Conservation (phyloP, 2,888 invertebrate genomes). For the Eupithecia inturbata region DNA sequence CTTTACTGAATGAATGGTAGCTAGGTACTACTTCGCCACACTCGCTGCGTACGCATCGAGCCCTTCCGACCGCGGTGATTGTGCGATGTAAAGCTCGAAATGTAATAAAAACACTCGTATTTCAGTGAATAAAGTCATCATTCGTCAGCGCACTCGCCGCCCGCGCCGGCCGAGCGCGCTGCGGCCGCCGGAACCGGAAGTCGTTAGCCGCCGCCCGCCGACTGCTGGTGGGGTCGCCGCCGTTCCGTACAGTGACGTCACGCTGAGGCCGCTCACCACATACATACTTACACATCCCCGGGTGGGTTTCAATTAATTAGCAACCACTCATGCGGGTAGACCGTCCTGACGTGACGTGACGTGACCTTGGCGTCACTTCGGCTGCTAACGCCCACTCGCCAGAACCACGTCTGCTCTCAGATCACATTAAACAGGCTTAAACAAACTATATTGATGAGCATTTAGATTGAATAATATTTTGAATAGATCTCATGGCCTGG, state of each 20-base stretch:
- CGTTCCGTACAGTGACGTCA: conserved; percentile 23
- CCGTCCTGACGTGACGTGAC: not conserved
- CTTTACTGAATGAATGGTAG: not conserved
- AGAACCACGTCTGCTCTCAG: not conserved
- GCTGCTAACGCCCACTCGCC: not conserved
- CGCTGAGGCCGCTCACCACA: conserved; percentile 10
- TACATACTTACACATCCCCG: not conserved
- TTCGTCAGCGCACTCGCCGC: conserved; percentile 50
- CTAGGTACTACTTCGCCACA: no score
- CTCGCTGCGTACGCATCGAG: no score
- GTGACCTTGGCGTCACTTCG: not conserved
- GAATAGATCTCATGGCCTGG: not conserved
- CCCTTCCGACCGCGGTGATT: conserved; percentile 40
- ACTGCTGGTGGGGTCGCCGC: conserved; percentile 7
- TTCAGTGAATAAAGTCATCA: conserved; percentile 57
- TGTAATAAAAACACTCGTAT: conserved; percentile 59
- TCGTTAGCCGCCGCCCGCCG: conserved; percentile 62
- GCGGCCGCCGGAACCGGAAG: conserved; percentile 70
- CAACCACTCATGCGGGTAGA: no score
- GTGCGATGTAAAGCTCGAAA: conserved; percentile 48
- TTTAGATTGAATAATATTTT: not conserved
- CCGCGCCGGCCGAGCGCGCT: conserved; percentile 41
- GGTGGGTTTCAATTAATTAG: not conserved
- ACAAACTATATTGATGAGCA: no score
- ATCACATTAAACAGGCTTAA: not conserved